phyloP scores from a whole-genome alignment of 2,797 vertebrate genomes.

The Enteromius mattozi region DNA sequence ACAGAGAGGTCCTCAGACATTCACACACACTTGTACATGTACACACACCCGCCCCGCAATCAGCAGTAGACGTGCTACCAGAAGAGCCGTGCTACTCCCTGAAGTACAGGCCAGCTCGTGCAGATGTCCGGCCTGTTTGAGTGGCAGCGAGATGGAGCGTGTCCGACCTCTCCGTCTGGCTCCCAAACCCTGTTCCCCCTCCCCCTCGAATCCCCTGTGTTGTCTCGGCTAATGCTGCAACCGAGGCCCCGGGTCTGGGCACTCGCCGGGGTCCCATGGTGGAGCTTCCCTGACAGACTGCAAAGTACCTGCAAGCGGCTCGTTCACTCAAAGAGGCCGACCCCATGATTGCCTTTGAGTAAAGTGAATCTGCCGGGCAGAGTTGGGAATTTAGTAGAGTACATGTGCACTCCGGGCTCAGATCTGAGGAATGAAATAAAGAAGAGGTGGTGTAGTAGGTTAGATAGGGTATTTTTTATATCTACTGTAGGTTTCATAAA shows the following conservation, averaged over 20 bases:
- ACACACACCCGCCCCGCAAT: constrained; percentile 36
- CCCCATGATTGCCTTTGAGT: constrained; percentile 67
- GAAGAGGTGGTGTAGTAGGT: constrained; percentile 32
- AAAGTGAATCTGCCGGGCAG: constrained; percentile 55
- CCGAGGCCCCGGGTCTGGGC: constrained; percentile 33
- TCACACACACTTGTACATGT: constrained; percentile 49
- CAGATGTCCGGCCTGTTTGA: constrained; percentile 42
- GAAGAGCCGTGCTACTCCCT: constrained; percentile 9
- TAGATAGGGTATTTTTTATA: constrained; percentile 30
- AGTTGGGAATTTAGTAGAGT: constrained; percentile 44
- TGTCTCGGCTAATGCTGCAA: constrained; percentile 44
- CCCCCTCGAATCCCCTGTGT: constrained; percentile 7
- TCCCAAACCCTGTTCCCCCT: constrained; percentile 23
- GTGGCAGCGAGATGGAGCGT: constrained; percentile 51
- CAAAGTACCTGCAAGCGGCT: constrained; percentile 58
- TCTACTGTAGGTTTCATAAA: constrained; percentile 35
- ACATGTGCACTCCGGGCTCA: constrained; percentile 34
- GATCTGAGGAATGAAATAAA: background rate
- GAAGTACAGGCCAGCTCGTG: constrained; percentile 39
- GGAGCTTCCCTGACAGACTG: constrained; percentile 48
- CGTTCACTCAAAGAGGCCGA: constrained; percentile 63
- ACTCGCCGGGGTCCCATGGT: constrained; percentile 29
- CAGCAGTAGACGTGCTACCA: constrained; percentile 35
- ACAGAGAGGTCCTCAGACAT: constrained; percentile 21
- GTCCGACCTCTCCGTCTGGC: constrained; percentile 45